These are phyloP conservation scores for Trichopoda pennipes DNA, from an alignment of 2,888 invertebrate species.

Conservation along the genomic window DNA sequence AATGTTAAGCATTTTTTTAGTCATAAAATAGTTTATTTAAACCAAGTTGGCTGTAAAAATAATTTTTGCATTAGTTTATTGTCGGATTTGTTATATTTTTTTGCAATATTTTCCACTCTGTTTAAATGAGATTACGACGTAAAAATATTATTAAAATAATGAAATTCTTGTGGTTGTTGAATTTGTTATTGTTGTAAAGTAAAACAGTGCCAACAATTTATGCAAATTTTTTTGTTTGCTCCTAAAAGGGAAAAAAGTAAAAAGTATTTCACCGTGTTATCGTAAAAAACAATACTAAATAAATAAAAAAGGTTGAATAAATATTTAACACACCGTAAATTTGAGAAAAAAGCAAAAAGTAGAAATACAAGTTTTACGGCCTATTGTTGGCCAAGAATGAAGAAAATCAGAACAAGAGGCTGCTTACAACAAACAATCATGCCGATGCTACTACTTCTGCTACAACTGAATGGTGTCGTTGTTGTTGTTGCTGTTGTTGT, in stretches of 20 bases:
- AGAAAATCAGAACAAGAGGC: constrained; percentile 41
- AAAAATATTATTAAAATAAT: constrained; percentile 44
- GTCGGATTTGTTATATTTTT: constrained; percentile 16
- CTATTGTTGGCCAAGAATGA: constrained; percentile 59
- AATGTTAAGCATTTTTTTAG: background rate
- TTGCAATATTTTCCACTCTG: constrained; percentile 33
- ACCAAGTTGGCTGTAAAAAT: background rate
- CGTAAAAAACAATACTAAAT: background rate
- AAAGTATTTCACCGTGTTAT: constrained; percentile 41
- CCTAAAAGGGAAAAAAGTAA: constrained; percentile 23
- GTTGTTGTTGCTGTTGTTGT: constrained; percentile 5
- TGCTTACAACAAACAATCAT: constrained; percentile 55
- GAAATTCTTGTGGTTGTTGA: constrained; percentile 1
- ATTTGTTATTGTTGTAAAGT: constrained; percentile 20
- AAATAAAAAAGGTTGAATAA: constrained; percentile 50
- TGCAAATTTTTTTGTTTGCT: constrained; percentile 8
- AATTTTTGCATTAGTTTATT: background rate
- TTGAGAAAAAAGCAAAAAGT: constrained; percentile 1
- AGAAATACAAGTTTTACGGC: constrained; percentile 8
- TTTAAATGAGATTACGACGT: constrained; percentile 22
- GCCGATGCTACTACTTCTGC: constrained; percentile 20
- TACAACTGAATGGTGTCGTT: constrained; percentile 9
- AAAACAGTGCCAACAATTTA: constrained; percentile 59
- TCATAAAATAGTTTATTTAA: background rate
- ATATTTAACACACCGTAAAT: constrained; percentile 59